Base-by-base conservation (phyloP, 2,113 vertebrate genomes). In the Origma solitaria region DNA sequence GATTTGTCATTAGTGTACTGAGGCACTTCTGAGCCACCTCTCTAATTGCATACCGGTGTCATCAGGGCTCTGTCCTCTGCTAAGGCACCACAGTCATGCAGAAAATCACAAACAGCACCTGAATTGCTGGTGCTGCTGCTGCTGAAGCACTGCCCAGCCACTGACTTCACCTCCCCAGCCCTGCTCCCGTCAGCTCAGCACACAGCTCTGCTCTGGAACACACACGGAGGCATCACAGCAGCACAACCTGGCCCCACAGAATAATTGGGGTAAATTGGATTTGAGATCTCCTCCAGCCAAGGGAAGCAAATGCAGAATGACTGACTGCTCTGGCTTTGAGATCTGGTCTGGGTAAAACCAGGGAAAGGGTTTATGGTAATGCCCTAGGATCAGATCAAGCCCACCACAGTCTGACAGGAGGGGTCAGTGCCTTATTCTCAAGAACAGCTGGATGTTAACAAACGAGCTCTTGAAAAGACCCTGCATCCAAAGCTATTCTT, bases 201-300 rank as follows among this genome's bases (percentile, higher is more conserved):
- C 51, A 15, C 0, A 0, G 0, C 35, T 65, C 42, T 44, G 58
- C 30, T 47, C 57, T 51, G 18, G 18, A 75, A 58, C n/a, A 42
- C 77, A 35, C 25, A 7, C 0, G 1, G 66, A 71, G 22, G 9
- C 30, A 54, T 23, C 12, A 44, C 12, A 53, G 84, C 71, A 93
- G 37, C 76, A 83, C 35, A 83, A 35, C 53, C 69, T 35, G 84
- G 31, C 86, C 45, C 77, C 77, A 24, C 13, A 33, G 45, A 88
- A 73, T 53, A 76, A 88, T 22, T 56, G 28, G 70, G 51, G 95
- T 71, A 76, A 76, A 89, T 18, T 49, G 45, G 40, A 90, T 80
- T 69, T 42, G 31, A 86, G 14, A 11, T 91, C 38, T 60, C 53
- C 82, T 86, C n/a, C 51, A 92, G 77, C 38, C 87, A 90, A 80